Evolutionary conservation across 2,797 vertebrate species (phyloP).

Genomic region (Trichosurus vulpecula): DNA sequence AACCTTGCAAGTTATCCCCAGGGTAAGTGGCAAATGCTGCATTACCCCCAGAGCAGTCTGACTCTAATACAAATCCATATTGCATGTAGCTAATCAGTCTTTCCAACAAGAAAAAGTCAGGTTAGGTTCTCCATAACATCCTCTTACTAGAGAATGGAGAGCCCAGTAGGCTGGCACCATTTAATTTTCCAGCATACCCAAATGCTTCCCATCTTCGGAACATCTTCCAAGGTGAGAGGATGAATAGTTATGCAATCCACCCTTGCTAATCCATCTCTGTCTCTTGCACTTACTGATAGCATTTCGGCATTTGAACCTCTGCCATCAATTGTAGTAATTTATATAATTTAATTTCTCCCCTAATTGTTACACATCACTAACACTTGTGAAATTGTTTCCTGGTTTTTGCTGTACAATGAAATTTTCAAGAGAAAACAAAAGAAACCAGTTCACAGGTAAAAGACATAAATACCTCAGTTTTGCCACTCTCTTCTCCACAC

Average conservation of each 20-base stretch:
- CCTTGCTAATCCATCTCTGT: neutral
- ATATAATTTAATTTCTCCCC: constrained; percentile 29
- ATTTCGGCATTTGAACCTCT: neutral
- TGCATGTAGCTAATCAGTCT: neutral
- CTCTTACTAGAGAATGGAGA: neutral
- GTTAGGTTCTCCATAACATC: neutral
- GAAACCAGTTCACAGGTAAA: constrained; percentile 5
- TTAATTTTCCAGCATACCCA: neutral
- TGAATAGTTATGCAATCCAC: neutral
- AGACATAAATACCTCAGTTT: constrained; percentile 32
- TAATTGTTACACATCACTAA: constrained; percentile 38
- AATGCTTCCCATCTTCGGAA: neutral
- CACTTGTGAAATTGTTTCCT: constrained; percentile 14
- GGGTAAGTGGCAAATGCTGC: neutral
- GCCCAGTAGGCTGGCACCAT: neutral
- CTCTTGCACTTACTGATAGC: neutral
- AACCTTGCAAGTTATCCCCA: neutral
- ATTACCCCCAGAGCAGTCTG: neutral
- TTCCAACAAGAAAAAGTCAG: neutral
- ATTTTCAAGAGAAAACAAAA: constrained; percentile 14
- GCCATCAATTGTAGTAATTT: constrained; percentile 25
- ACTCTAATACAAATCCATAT: neutral
- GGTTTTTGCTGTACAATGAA: constrained; percentile 17
- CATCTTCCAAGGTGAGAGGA: constrained; percentile 13
- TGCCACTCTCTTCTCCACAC: neutral